Evolutionary conservation across 2,888 invertebrate species (phyloP).

Genomic region (Plagodis dolabraria): DNA sequence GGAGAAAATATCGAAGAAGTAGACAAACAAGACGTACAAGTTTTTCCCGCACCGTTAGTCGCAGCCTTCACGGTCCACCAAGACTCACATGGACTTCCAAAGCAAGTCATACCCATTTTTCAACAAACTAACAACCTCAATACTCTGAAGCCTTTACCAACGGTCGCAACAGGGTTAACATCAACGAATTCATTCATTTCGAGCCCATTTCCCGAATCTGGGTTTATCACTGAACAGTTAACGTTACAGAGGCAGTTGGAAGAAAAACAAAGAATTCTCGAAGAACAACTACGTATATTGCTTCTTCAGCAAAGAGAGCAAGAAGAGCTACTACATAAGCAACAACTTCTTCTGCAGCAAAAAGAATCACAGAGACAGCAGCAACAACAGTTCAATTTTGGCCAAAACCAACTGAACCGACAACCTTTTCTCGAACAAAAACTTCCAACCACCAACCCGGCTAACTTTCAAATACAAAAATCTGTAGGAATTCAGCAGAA

Average conservation of each 20-base stretch:
- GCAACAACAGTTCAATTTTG: slow-evolving; percentile 25
- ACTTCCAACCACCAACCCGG: slow-evolving; percentile 59
- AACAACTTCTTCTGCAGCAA: slow-evolving; percentile 84
- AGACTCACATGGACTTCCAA: slow-evolving; percentile 91
- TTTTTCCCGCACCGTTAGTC: slow-evolving; percentile 92
- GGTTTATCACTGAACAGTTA: slow-evolving; percentile 69
- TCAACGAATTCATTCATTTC: slow-evolving; percentile 41
- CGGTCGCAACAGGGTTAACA: slow-evolving; percentile 46
- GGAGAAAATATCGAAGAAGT: slow-evolving; percentile 88
- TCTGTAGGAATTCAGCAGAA: slow-evolving; percentile 53
- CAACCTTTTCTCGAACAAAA: slow-evolving; percentile 49
- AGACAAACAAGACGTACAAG: slow-evolving; percentile 89
- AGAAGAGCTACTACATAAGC: slow-evolving; percentile 87
- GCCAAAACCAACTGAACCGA: slow-evolving; percentile 49
- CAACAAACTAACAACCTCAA: slow-evolving; percentile 70
- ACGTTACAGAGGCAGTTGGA: slow-evolving; percentile 81
- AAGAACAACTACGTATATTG: slow-evolving; percentile 88
- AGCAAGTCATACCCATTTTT: slow-evolving; percentile 90
- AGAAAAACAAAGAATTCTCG: slow-evolving; percentile 88
- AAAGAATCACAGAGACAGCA: slow-evolving; percentile 63
- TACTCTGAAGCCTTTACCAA: slow-evolving; percentile 45
- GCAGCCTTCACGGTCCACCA: slow-evolving; percentile 95
- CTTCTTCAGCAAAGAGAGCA: slow-evolving; percentile 89
- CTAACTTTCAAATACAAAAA: slow-evolving; percentile 66
- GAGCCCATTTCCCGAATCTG: slow-evolving; percentile 45